phyloP scores from a whole-genome alignment of 2,888 invertebrate genomes.

The Agelastica alni region DNA sequence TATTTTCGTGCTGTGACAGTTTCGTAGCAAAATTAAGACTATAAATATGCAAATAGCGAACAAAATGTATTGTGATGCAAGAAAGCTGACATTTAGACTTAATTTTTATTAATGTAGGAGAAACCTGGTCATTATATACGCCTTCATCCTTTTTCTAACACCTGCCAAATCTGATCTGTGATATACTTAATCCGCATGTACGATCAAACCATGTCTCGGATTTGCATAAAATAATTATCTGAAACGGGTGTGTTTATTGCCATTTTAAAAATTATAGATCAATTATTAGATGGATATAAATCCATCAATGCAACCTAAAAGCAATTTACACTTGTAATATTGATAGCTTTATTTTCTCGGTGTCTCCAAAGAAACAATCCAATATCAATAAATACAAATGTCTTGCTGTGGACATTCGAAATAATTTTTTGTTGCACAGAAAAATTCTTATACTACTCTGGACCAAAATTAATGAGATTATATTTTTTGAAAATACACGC shows the following conservation, averaged over 20 bases:
- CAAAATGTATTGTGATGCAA: conserved; percentile 24
- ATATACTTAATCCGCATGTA: conserved; percentile 27
- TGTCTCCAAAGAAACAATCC: conserved; percentile 21
- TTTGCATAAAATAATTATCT: conserved; percentile 33
- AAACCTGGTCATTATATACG: conserved; percentile 24
- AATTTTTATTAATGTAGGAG: conserved; percentile 26
- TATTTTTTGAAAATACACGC: no score
- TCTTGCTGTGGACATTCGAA: conserved; percentile 13
- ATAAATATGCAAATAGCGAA: conserved; percentile 25
- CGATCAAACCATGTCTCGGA: conserved; percentile 19
- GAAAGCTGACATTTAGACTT: conserved; percentile 23
- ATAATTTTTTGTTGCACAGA: conserved; percentile 15
- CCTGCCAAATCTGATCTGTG: conserved; percentile 27
- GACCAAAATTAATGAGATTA: no score
- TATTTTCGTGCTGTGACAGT: conserved; percentile 9
- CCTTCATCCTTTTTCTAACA: conserved; percentile 26
- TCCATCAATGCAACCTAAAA: conserved; percentile 30
- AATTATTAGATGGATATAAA: conserved; percentile 36
- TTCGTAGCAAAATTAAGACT: conserved; percentile 17
- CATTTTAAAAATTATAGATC: conserved; percentile 36
- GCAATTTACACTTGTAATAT: conserved; percentile 34
- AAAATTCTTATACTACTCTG: no score
- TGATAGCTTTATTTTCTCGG: conserved; percentile 28
- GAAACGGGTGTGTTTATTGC: conserved; percentile 32
- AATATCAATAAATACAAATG: conserved; percentile 22